Evolutionary conservation across 2,888 invertebrate genomes (phyloP), one percentile per base, ranked within the genome.

Genomic region (Tipula lateralis): DNA sequence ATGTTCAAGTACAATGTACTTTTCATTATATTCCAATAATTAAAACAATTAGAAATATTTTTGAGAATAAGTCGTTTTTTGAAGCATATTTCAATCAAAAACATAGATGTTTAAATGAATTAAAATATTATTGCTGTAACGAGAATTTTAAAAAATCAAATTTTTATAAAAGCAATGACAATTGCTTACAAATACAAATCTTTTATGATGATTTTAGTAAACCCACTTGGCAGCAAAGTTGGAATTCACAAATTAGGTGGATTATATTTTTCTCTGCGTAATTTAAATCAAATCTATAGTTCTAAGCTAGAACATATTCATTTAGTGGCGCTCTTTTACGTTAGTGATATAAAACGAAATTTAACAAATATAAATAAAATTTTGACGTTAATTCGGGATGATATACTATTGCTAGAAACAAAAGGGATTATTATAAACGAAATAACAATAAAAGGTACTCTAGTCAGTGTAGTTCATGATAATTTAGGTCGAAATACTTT

Each of bases 401-500:
- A 85, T 16, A 29, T 85, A 30, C 80, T 12, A 4, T 0, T 29
- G 12, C 36, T 85, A 36, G 84, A 85, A 81, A 36, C 0, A 1
- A n/a, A 1, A 9, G 85, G 85, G 1, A 34, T 85, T 29, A 13
- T 6, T 0, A 39, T 84, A 16, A n/a, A 84, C 24, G 39, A 29
- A 0, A 30, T 0, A 80, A 66, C 24, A 1, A 29, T 84, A 81
- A 81, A 84, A 83, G 84, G 83, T 7, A 44, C 30, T 3, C 29
- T 84, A 0, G 83, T 84, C 12, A 50, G 7, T 12, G 16, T 85
- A 0, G 19, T 16, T 29, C 44, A 84, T 84, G 85, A 85, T 16
- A 85, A 85, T 29, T 83, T 85, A 29, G 85, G 83, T 29, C 83
- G 30, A 6, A 85, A 85, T 19, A 85, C n/a, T 83, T 30, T 34